phyloP scores from a whole-genome alignment of 2,888 invertebrate species.

The Aricia artaxerxes region DNA sequence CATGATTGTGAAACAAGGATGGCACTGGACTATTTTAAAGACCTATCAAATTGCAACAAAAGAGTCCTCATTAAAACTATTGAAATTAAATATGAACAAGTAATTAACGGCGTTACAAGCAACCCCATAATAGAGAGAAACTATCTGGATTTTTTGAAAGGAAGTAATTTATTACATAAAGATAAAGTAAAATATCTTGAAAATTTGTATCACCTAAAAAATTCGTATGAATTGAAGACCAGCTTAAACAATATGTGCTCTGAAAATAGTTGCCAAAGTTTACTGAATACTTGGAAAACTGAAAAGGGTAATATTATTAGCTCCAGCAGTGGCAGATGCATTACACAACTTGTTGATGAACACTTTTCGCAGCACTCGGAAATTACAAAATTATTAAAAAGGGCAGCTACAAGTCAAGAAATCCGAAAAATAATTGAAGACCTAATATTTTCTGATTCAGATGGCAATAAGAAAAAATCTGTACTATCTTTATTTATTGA shows the following conservation, averaged over 20 bases:
- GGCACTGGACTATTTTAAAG: conserved; percentile 63
- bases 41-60: conserved; percentile 55
- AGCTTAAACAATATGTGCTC: conserved; percentile 59
- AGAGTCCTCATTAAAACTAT: conserved; percentile 58
- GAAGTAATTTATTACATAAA: conserved; percentile 55
- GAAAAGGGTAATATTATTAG: conserved; percentile 49
- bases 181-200: conserved; percentile 58
- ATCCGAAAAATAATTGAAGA: conserved; percentile 62
- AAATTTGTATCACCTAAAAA: conserved; percentile 68
- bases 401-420: conserved; percentile 57
- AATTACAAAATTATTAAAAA: conserved; percentile 55
- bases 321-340: conserved; percentile 54
- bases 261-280: conserved; percentile 51
- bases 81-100: conserved; percentile 66
- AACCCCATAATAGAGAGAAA: conserved; percentile 61
- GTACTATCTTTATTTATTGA: conserved; percentile 57
- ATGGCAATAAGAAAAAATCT: conserved; percentile 44
- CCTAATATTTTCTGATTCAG: conserved; percentile 49
- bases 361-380: conserved; percentile 50
- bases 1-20: conserved; percentile 62
- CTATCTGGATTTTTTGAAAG: conserved; percentile 73
- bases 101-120: conserved; percentile 52
- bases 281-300: conserved; percentile 50
- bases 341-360: conserved; percentile 54
- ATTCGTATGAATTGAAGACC: conserved; percentile 58